Evolutionary conservation across 2,797 vertebrate genomes (phyloP).

Genomic region (Xerus rutilus): DNA sequence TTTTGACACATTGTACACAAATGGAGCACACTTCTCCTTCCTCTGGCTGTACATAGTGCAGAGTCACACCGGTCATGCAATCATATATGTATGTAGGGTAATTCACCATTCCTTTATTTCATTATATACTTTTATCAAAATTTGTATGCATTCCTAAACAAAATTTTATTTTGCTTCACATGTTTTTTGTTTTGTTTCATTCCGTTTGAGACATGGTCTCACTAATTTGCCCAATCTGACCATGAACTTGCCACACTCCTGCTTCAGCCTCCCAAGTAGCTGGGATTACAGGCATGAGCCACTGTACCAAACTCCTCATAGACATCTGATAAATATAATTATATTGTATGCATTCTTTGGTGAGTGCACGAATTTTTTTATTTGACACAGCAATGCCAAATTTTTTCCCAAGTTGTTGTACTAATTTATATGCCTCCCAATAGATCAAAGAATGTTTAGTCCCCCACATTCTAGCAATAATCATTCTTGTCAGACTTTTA

Average conservation of each 20-base stretch:
- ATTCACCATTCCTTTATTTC: neutral
- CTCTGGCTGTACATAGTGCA: too few species aligned
- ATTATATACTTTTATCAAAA: constrained; percentile 28
- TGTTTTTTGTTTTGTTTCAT: neutral
- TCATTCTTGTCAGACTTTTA: constrained; percentile 20
- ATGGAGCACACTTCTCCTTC: too few species aligned
- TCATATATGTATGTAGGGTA: too few species aligned
- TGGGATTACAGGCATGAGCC: too few species aligned
- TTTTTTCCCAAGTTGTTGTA: neutral
- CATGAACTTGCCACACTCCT: too few species aligned
- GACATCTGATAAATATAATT: constrained; percentile 6
- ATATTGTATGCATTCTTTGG: neutral
- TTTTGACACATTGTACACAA: too few species aligned
- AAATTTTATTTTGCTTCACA: constrained; percentile 47
- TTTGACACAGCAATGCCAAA: neutral
- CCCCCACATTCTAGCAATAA: constrained; percentile 28
- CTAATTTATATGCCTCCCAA: neutral
- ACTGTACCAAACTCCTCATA: too few species aligned
- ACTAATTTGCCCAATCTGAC: too few species aligned
- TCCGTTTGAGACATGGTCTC: too few species aligned
- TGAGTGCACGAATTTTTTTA: neutral
- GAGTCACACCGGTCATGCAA: too few species aligned
- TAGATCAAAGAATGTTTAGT: neutral
- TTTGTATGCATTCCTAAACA: neutral
- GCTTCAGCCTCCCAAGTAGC: too few species aligned